These are phyloP conservation scores for Vombatus ursinus DNA, from an alignment of 2,113 vertebrate genomes.

Conservation along the genomic window DNA sequence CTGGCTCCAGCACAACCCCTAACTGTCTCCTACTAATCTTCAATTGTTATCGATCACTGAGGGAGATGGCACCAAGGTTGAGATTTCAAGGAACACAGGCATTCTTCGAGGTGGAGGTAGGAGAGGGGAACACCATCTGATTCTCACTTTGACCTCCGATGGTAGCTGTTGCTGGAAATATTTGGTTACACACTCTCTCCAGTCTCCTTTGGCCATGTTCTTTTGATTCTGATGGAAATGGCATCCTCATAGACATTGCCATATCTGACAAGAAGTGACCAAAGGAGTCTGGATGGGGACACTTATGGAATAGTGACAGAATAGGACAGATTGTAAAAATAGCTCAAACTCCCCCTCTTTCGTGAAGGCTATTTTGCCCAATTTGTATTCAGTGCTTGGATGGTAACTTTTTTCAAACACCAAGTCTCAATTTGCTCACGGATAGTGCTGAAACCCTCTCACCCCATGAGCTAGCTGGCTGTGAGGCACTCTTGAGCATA, in stretches of 20 bases:
- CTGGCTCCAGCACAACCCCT: neutral
- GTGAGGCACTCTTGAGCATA: neutral
- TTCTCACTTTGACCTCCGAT: neutral
- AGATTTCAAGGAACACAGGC: neutral
- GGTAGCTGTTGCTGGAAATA: neutral
- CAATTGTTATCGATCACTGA: neutral
- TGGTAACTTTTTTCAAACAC: neutral
- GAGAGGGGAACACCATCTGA: neutral
- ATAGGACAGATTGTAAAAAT: neutral
- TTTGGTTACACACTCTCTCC: neutral
- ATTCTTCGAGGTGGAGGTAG: neutral
- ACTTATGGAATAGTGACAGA: neutral
- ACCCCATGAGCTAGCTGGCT: neutral
- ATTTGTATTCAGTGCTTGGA: neutral
- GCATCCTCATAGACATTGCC: neutral
- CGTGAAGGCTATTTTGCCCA: neutral
- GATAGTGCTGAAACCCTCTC: neutral
- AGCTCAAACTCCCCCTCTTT: neutral
- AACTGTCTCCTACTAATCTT: neutral
- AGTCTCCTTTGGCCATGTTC: neutral
- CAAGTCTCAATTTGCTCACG: neutral
- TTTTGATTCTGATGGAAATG: neutral
- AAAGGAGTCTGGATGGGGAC: neutral
- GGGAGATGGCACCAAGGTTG: neutral
- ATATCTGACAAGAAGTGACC: neutral